A percentile compares a stretch with the other conserved stretches of the same genome.
Evolutionary conservation across 2,113 vertebrate species (phyloP).

Genomic region (Nyctereutes procyonoides): DNA sequence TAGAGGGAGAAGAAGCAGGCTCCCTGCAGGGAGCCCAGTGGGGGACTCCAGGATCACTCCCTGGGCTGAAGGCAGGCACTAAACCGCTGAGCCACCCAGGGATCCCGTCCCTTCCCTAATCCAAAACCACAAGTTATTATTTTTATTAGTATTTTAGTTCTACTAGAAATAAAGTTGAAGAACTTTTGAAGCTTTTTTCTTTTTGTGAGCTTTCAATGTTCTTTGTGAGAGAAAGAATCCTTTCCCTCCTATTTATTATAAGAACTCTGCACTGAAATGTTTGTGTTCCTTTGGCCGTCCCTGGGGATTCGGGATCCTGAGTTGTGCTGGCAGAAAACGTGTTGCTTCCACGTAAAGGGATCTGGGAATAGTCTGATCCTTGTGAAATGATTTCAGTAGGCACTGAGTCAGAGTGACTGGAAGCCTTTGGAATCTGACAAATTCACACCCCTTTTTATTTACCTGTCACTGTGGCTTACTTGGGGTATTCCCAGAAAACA

Average conservation of each 20-base stretch:
- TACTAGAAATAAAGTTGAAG: not conserved
- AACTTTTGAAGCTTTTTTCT: not conserved
- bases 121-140: not conserved
- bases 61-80: too few relatives aligned
- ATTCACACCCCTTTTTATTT: not conserved
- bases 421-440: not conserved
- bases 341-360: not conserved
- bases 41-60: too few relatives aligned
- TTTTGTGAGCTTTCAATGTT: not conserved
- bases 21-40: too few relatives aligned
- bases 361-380: not conserved
- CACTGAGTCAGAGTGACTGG: not conserved
- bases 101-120: constrained; percentile 15
- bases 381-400: not conserved
- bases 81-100: too few relatives aligned
- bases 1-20: too few relatives aligned
- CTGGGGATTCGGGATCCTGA: not conserved
- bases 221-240: not conserved
- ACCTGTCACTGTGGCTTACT: not conserved
- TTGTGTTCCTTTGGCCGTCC: not conserved
- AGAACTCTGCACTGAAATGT: not conserved
- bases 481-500: not conserved
- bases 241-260: not conserved
- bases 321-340: not conserved
- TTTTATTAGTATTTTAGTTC: constrained; percentile 31